phyloP scores from a whole-genome alignment of 1,140 invertebrate genomes.

The Magallana gigas region DNA sequence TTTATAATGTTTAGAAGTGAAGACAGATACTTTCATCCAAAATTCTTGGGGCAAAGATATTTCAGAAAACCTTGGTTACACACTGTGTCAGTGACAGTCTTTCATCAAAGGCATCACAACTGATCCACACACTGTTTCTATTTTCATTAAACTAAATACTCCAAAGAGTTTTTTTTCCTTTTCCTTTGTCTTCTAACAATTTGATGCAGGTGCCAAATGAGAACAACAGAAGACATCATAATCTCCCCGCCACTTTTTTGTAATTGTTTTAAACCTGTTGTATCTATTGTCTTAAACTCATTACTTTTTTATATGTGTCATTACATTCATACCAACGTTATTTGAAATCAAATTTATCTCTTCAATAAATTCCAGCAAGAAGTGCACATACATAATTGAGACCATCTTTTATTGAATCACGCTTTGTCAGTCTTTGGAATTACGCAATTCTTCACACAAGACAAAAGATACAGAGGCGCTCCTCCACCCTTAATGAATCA shows the following conservation, averaged over 20 bases:
- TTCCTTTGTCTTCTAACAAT: conserved; percentile 4
- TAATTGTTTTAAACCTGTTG: conserved; percentile 14
- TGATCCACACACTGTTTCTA: no score
- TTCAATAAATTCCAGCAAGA: conserved; percentile 31
- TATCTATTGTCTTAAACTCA: conserved; percentile 7
- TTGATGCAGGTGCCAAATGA: conserved; percentile 29
- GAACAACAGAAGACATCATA: conserved; percentile 19
- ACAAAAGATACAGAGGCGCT: background rate
- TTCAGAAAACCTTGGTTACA: no score
- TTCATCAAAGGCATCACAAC: no score
- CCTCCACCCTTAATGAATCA: conserved; percentile 29
- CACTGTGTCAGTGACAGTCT: no score
- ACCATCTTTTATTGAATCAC: conserved; percentile 31
- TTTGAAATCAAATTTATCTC: conserved; percentile 38
- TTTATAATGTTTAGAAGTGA: no score
- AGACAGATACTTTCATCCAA: no score
- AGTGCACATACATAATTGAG: conserved; percentile 32
- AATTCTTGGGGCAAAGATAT: no score
- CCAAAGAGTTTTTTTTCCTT: background rate
- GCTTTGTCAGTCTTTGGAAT: conserved; percentile 25
- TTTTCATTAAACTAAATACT: background rate
- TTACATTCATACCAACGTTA: conserved; percentile 34
- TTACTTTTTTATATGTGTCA: conserved; percentile 37
- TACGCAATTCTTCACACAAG: conserved; percentile 25
- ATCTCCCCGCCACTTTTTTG: conserved; percentile 1